phyloP scores from a whole-genome alignment of 2,113 vertebrate species.

The Phocoena phocoena region DNA sequence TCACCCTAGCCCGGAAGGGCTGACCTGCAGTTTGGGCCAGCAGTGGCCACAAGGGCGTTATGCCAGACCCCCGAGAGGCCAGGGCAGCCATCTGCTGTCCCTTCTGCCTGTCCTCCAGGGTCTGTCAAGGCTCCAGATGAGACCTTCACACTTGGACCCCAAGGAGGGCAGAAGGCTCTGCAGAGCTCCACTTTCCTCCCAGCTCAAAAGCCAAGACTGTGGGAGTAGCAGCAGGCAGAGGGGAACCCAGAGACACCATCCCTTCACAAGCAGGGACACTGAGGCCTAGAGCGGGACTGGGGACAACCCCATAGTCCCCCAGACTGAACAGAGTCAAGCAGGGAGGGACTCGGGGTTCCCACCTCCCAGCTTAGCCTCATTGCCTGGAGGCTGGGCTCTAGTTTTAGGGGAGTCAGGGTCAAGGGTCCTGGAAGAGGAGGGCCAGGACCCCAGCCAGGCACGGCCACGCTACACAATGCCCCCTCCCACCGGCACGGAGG shows the following conservation, averaged over 20 bases:
- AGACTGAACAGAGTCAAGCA: neutral
- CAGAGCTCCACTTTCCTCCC: neutral
- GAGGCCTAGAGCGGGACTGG: neutral
- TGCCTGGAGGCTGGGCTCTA: neutral
- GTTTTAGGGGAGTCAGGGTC: neutral
- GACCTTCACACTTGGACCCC: conserved; percentile 45
- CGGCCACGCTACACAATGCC: neutral
- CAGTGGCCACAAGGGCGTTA: conserved; percentile 10
- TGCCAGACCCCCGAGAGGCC: conserved; percentile 42
- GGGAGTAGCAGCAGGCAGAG: neutral
- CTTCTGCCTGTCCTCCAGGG: conserved; percentile 59
- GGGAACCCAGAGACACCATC: neutral
- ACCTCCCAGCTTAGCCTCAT: neutral
- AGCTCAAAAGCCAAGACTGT: neutral
- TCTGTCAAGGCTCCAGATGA: conserved; percentile 74
- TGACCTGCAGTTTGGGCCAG: conserved; percentile 45
- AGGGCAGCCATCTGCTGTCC: conserved; percentile 71
- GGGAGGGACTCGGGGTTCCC: neutral
- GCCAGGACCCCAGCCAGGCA: neutral
- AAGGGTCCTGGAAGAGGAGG: neutral
- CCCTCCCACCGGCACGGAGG: neutral
- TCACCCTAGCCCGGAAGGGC: neutral
- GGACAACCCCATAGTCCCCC: neutral
- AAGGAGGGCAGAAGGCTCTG: neutral
- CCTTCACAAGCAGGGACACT: neutral